Conservation (phyloP, 2,113 vertebrate genomes). For the Neodontobutis hainanensis region DNA sequence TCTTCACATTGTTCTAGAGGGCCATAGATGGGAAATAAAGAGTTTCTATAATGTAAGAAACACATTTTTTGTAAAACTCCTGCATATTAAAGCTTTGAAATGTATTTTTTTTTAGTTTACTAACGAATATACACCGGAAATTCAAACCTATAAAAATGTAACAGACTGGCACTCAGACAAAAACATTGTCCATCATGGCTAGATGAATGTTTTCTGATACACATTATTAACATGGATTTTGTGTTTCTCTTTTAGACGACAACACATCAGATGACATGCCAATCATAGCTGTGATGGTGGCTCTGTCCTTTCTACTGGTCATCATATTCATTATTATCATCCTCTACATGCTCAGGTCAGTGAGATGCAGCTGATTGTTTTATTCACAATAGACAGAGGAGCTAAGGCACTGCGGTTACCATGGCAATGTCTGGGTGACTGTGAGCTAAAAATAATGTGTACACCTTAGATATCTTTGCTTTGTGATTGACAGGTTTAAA, state of each 20-base stretch:
- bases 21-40: no score
- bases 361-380: constrained; percentile 4
- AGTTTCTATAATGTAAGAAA: no score
- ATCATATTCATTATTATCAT: constrained; percentile 99
- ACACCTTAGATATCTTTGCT: constrained; percentile 26
- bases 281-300: constrained; percentile 97
- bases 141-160: no score
- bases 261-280: constrained; percentile 83
- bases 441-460: not conserved
- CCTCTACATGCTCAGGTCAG: constrained; percentile 98
- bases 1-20: no score
- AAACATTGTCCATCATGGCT: no score
- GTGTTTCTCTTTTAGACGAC: constrained; percentile 40
- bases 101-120: no score
- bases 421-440: constrained; percentile 40
- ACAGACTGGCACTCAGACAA: no score
- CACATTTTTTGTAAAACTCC: no score
- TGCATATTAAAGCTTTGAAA: no score
- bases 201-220: no score
- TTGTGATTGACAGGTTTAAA: constrained; percentile 87
- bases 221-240: not conserved
- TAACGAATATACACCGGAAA: no score
- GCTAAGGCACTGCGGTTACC: constrained; percentile 40
- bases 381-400: not conserved
- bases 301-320: constrained; percentile 93